Base-by-base conservation (phyloP, 2,888 invertebrate species). In the Tetranychus piercei region DNA sequence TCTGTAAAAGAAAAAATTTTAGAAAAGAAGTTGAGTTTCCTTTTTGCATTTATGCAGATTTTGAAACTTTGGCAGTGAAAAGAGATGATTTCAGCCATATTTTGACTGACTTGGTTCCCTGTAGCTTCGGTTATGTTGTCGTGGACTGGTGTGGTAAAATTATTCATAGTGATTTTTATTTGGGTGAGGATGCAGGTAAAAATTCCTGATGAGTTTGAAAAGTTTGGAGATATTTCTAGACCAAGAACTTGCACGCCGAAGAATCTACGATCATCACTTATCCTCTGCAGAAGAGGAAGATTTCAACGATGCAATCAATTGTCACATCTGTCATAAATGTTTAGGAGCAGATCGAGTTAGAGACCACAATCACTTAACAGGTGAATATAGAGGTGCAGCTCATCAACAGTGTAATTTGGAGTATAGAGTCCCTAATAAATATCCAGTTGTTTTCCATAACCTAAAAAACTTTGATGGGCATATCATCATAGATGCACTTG, bases 401-500 rank as follows among this genome's bases (percentile, higher is more conserved):
- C 67, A 67, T 67, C 15, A 18, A 2, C 9, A 67, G 8, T 67
- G 67, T 67, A 67, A 67, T 7, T n/a, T 67, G 67, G 22, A 67
- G 9, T 67, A 67, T 6, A n/a, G n/a, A 22, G 9, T 22, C 18
- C n/a, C 67, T 9, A 67, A 22, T 67, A 67, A 11, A 67, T 9
- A 18, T 22, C 67, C 67, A 11, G 22, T 67, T n/a, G n/a, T 67
- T 22, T 67, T 67, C 7, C 67, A 67, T n/a, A 67, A 67, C 6
- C 6, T 67, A 7, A 67, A 67, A 67, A 67, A 67, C n/a, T 67
- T 67, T 67, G 67, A 67, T 22, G 67, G 20, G n/a, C 67, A 67
- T 67, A 67, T 67, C 3, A 67, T 67, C 2, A 22, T 67, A 1
- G 1, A 3, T 8, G 67, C 67, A 6, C 8, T 67, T 6, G n/a